phyloP scores from a whole-genome alignment of 2,888 invertebrate genomes.

The Diachrysia chrysitis region DNA sequence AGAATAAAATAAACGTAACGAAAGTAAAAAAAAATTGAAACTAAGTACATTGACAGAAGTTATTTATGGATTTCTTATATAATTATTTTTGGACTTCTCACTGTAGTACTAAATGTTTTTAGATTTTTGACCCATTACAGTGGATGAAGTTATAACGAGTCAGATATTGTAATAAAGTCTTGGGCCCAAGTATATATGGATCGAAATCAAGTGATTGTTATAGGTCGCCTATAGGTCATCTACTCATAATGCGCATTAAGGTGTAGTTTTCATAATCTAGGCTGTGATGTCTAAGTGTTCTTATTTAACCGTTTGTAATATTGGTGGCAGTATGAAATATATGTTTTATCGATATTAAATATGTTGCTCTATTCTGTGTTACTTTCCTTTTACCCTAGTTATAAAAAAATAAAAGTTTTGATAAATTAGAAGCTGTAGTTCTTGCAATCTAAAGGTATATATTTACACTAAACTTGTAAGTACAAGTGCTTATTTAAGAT shows the following conservation, averaged over 20 bases:
- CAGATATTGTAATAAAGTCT: not conserved
- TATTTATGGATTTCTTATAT: too few species aligned
- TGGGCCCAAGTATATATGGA: too few species aligned
- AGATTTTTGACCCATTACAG: not conserved
- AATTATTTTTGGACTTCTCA: too few species aligned
- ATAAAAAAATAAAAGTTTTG: too few species aligned
- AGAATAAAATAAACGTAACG: not conserved
- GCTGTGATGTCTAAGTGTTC: not conserved
- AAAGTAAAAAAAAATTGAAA: not conserved
- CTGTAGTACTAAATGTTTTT: too few species aligned
- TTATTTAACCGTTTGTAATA: not conserved
- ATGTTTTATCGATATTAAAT: not conserved
- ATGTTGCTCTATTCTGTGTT: not conserved
- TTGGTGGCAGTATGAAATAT: not conserved
- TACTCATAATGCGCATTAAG: not conserved
- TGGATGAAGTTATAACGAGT: not conserved
- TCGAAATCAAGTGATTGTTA: not conserved
- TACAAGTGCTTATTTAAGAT: too few species aligned
- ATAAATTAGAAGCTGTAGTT: too few species aligned
- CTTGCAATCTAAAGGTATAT: too few species aligned
- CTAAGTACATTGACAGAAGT: too few species aligned
- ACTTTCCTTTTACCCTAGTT: not conserved
- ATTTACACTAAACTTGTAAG: too few species aligned
- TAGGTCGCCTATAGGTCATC: not conserved
- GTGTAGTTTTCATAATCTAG: not conserved